Evolutionary conservation across 1,140 invertebrate species (phyloP).

Genomic region (Nautilus pompilius): DNA sequence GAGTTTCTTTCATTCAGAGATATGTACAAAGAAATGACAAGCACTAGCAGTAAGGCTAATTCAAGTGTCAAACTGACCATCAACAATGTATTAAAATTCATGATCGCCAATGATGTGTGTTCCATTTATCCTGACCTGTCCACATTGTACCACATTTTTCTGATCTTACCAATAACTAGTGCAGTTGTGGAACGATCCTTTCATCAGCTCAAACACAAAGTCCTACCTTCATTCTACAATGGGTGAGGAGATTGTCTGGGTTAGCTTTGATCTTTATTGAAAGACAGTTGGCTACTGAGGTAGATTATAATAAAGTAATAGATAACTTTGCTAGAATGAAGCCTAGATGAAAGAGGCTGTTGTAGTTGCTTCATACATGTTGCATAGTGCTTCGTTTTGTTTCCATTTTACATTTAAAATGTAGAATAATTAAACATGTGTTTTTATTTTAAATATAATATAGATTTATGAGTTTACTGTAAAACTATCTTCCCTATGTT

Average conservation of each 20-base stretch:
- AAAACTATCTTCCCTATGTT: too few species aligned
- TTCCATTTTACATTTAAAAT: too few species aligned
- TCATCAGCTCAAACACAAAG: background rate
- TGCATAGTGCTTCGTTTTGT: background rate
- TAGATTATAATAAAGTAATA: background rate
- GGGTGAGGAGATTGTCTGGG: background rate
- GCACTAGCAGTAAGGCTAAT: background rate
- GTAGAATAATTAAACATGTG: too few species aligned
- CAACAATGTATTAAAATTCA: background rate
- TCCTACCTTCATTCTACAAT: background rate
- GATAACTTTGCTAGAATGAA: background rate
- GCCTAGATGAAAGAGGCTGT: background rate
- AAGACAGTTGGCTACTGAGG: background rate
- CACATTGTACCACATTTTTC: background rate
- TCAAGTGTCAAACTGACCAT: background rate
- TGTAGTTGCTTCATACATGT: background rate
- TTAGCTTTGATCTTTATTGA: background rate
- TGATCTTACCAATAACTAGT: background rate
- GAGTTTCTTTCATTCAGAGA: constrained; percentile 1
- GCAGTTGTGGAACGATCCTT: background rate
- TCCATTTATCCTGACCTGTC: background rate
- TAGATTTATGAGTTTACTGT: too few species aligned
- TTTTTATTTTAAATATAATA: too few species aligned
- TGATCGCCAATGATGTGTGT: background rate
- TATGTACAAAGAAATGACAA: background rate